Percentiles rank a stretch among this genome's conserved stretches.
phyloP scores from a whole-genome alignment of 2,113 vertebrate species.

The Semicossyphus pulcher region DNA sequence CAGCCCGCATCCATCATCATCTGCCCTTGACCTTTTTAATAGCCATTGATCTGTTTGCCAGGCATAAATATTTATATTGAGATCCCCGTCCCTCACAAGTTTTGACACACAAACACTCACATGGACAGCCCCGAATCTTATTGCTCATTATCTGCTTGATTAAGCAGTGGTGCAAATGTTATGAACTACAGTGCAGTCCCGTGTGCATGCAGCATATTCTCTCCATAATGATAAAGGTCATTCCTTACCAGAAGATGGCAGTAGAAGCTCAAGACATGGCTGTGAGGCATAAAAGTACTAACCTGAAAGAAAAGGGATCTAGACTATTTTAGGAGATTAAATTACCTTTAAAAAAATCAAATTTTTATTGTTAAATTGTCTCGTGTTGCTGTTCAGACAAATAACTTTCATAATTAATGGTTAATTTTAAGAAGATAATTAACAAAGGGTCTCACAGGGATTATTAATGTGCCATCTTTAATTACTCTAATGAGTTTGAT shows the following conservation, averaged over 20 bases:
- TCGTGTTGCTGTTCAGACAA: conserved; percentile 13
- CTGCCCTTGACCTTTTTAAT: conserved; percentile 81
- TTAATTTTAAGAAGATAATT: conserved; percentile 28
- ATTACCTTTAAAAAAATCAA: conserved; percentile 33
- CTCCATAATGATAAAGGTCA: not conserved
- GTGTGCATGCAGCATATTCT: conserved; percentile 10
- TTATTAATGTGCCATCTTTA: conserved; percentile 59
- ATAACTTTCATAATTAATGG: conserved; percentile 45
- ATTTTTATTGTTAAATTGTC: conserved; percentile 2
- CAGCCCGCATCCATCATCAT: conserved; percentile 76
- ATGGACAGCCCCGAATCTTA: conserved; percentile 53
- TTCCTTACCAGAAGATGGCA: conserved; percentile 76
- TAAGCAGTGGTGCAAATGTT: conserved; percentile 70
- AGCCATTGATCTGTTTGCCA: conserved; percentile 78
- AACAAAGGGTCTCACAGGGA: conserved; percentile 42
- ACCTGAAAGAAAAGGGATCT: conserved; percentile 26
- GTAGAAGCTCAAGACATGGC: conserved; percentile 43
- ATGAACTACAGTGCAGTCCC: conserved; percentile 55
- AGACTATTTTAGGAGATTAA: conserved; percentile 23
- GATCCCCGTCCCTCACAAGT: conserved; percentile 41
- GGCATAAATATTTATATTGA: conserved; percentile 77
- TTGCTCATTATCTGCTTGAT: conserved; percentile 76
- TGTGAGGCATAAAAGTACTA: conserved; percentile 11
- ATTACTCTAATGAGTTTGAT: conserved; percentile 54
- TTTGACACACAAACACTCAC: conserved; percentile 46